phyloP scores from a whole-genome alignment of 2,888 invertebrate genomes.

The Tanaodytes sp. region DNA sequence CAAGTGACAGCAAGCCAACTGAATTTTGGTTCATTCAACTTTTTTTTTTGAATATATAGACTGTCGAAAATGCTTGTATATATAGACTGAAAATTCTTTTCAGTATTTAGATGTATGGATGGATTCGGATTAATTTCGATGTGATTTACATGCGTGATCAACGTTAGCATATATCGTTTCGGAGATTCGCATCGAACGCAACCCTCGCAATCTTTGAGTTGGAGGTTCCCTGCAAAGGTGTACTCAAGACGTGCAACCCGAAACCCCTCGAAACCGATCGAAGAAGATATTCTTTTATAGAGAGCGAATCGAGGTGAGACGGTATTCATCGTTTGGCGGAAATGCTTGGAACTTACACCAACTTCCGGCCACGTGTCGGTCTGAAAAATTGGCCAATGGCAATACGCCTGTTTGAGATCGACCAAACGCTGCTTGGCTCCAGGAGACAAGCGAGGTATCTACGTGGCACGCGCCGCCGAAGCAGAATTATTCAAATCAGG shows the following conservation, averaged over 20 bases:
- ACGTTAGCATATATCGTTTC: too few species aligned
- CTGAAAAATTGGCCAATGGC: slow-evolving; percentile 44
- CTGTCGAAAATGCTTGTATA: too few species aligned
- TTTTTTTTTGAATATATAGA: too few species aligned
- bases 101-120: too few species aligned
- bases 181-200: too few species aligned
- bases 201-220: slow-evolving; percentile 31
- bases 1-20: too few species aligned
- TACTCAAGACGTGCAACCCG: slow-evolving; percentile 38
- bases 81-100: too few species aligned
- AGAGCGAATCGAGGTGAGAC: slow-evolving; percentile 59
- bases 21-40: too few species aligned
- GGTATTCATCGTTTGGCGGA: slow-evolving; percentile 63
- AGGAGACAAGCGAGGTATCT: slow-evolving; percentile 51
- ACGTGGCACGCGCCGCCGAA: slow-evolving; percentile 65
- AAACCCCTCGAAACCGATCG: slow-evolving; percentile 57
- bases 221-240: slow-evolving; percentile 14
- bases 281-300: slow-evolving; percentile 56
- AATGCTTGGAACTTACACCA: slow-evolving; percentile 63
- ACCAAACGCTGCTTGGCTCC: slow-evolving; percentile 54
- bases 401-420: slow-evolving; percentile 26
- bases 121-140: too few species aligned
- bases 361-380: slow-evolving; percentile 71
- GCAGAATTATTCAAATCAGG: slow-evolving; percentile 68
- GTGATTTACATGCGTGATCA: too few species aligned